Base-by-base conservation (phyloP, 1,140 invertebrate species). In the Bombus vancouverensis region DNA sequence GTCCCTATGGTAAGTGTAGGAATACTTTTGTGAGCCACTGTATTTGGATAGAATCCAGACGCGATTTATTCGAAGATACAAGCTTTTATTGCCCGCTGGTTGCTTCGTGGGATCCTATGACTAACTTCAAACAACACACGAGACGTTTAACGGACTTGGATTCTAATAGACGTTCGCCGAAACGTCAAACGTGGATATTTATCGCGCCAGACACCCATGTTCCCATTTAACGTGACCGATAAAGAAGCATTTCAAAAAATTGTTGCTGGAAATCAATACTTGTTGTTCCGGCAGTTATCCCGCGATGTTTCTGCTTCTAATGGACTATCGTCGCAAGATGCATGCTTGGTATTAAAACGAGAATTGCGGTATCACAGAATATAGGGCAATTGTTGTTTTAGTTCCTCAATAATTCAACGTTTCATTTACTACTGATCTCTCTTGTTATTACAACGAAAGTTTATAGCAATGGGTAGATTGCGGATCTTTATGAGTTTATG, bases 131-230 rank as follows among this genome's bases (percentile, higher is more conserved):
- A 73, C 66, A 28, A 71, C 22, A 39, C 39, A n/a, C 62, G 59
- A n/a, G 53, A 37, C 42, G 18, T 65, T 62, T 68, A 78, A 62
- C 39, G 71, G 39, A 62, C 37, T n/a, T 37, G 76, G 25, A 34
- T 22, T 85, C 65, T 88, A 85, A 85, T 39, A 77, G 76, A 84
- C 81, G 73, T 80, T n/a, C 37, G 70, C 57, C 25, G 75, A 80
- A 88, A 88, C 42, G 87, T 88, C 70, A 72, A 79, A 84, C 42
- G 32, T 44, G 53, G 78, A 88, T 88, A 84, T 88, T 88, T 88
- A 88, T 88, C 87, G 32, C 37, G n/a, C 15, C 62, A 39, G 72
- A 75, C 39, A 57, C 44, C 25, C n/a, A 25, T 42, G 57, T 44
- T 62, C 42, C n/a, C 37, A 39, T 76, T 18, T 71, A 39, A 57